Conservation (phyloP, 2,797 vertebrate species). For the Paguma larvata region DNA sequence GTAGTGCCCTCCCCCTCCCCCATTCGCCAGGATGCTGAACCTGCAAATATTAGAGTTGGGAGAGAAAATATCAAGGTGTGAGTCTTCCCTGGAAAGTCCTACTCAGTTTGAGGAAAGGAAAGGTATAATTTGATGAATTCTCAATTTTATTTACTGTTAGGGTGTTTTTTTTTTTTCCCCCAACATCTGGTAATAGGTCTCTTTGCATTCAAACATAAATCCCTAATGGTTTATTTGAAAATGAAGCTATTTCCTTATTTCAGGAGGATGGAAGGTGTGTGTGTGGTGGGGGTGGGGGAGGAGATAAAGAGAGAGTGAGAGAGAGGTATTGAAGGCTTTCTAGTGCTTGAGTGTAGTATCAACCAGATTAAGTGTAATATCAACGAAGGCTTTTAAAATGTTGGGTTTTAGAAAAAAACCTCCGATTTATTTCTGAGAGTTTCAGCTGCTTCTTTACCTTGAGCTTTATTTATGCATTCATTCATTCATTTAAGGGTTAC, state of each 20-base stretch:
- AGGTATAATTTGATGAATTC: slow-evolving; percentile 29
- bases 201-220: background rate
- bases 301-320: no score
- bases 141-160: slow-evolving; percentile 31
- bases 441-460: background rate
- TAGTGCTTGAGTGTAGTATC: background rate
- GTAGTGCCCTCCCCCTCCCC: fast-evolving
- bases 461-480: background rate
- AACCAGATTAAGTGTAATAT: background rate
- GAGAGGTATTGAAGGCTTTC: background rate
- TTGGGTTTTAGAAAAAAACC: slow-evolving; percentile 12
- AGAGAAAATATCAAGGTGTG: background rate
- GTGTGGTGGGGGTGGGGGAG: no score
- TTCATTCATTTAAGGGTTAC: background rate
- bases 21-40: background rate
- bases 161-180: background rate
- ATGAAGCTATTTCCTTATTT: background rate
- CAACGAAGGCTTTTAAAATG: background rate
- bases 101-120: slow-evolving; percentile 8
- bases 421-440: background rate
- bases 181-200: background rate
- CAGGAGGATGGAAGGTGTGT: background rate
- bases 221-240: background rate
- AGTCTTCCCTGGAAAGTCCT: background rate
- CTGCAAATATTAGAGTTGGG: background rate